Evolutionary conservation across 92 coral and sea anemone genomes (phyloP), one percentile per base, ranked within the genome.

Genomic region (Diadumene lineata): DNA sequence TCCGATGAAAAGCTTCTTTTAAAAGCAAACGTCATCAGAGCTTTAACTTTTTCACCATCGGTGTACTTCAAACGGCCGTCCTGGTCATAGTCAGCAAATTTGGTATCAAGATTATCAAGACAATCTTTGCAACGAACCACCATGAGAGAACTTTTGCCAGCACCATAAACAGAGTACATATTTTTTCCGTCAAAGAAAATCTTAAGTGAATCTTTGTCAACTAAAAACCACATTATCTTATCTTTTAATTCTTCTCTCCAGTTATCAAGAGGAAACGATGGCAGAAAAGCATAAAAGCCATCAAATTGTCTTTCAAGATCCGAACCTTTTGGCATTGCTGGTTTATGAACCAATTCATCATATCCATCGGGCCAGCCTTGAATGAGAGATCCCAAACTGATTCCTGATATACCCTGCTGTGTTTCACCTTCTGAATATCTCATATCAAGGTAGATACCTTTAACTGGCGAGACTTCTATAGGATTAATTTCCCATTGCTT

Each of bases 331-430:
- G n/a, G 2, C 16, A 72, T 27, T 55, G 69, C 78, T 56, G 78
- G 69, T 34, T 73, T 29, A 19, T 73, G 78, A 73, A 73, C 34
- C 16, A 17, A 7, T 56, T 21, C 24, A 19, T 58, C 38, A 34
- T 56, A 73, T 1, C 78, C 78, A 34, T 58, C 68, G 0, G 78
- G 78, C 78, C 78, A 73, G 0, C 78, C 78, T 25, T 19, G 78
- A 34, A 73, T 56, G 11, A 27, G 24, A 26, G 78, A 73, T 11
- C 78, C 78, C 18, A 73, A 56, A 34, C 31, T 73, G 17, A 73
- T 73, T 0, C 78, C 78, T n/a, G n/a, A n/a, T n/a, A n/a, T n/a
- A n/a, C n/a, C n/a, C n/a, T n/a, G n/a, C n/a, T n/a, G n/a, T n/a
- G n/a, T n/a, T n/a, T n/a, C n/a, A 26, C 29, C 2, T 60, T 34